phyloP scores from a whole-genome alignment of 1,140 invertebrate genomes.

The Bemisia tabaci region DNA sequence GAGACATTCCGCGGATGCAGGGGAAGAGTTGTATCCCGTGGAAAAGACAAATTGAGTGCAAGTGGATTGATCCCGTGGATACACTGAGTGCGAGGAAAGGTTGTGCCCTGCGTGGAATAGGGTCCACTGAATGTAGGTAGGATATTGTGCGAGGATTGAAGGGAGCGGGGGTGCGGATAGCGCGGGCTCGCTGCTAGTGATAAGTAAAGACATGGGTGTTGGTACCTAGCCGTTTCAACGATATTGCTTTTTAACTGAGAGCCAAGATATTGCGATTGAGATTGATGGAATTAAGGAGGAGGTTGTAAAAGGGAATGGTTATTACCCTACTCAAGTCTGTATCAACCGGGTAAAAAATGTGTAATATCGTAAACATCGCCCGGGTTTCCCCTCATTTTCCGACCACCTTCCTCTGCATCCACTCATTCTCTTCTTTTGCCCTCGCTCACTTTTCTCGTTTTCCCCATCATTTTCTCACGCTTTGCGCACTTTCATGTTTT shows the following conservation, averaged over 20 bases:
- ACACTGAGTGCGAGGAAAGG: no score
- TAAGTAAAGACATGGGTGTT: background rate
- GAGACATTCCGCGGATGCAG: no score
- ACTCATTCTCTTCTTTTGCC: background rate
- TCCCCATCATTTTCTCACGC: no score
- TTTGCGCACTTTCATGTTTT: no score
- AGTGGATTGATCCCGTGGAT: no score
- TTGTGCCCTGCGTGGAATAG: no score
- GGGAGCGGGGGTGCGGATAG: no score
- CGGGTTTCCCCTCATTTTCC: background rate
- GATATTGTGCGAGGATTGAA: no score
- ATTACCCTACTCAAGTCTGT: background rate
- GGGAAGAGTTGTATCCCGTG: no score
- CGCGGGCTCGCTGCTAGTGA: no score
- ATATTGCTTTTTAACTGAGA: background rate
- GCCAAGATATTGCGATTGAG: background rate
- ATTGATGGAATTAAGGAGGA: background rate
- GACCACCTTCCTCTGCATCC: background rate
- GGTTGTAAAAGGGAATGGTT: background rate
- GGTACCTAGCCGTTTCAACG: background rate
- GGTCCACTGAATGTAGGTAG: no score
- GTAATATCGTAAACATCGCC: background rate
- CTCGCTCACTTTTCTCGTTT: background rate
- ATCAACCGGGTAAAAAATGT: background rate
- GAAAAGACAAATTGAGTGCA: no score